These are phyloP conservation scores for Cydia strobilella DNA, from an alignment of 1,140 invertebrate species.

Conservation along the genomic window DNA sequence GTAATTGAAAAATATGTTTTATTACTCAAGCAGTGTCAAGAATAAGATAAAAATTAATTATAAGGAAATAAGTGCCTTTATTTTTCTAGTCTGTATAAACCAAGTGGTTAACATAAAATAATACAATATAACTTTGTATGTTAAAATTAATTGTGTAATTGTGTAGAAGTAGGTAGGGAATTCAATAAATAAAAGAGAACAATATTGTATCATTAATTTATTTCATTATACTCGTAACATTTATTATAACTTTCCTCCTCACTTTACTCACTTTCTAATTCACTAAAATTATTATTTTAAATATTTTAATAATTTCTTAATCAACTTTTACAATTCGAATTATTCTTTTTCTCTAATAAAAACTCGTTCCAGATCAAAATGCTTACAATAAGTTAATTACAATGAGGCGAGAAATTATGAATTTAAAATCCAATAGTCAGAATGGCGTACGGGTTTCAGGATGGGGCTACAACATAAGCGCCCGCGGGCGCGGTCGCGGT, in stretches of 20 bases:
- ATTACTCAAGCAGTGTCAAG: background rate
- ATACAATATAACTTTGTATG: background rate
- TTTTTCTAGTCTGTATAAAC: slow-evolving; percentile 46
- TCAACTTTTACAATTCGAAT: slow-evolving; percentile 70
- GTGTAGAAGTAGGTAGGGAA: slow-evolving; percentile 9
- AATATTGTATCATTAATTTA: slow-evolving; percentile 64
- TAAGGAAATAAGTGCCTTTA: slow-evolving; percentile 33
- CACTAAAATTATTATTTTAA: slow-evolving; percentile 75
- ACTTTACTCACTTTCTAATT: slow-evolving; percentile 74
- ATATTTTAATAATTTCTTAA: slow-evolving; percentile 72
- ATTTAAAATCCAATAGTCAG: slow-evolving; percentile 36
- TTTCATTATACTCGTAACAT: slow-evolving; percentile 78
- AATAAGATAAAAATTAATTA: background rate
- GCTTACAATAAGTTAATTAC: slow-evolving; percentile 37
- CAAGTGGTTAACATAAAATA: background rate
- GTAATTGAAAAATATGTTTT: slow-evolving; percentile 33
- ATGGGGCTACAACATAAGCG: slow-evolving; percentile 2
- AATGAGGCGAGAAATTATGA: slow-evolving; percentile 39
- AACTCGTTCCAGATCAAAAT: slow-evolving; percentile 59
- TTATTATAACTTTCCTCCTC: slow-evolving; percentile 57
- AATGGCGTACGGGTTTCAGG: slow-evolving; percentile 36
- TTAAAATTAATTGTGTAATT: background rate
- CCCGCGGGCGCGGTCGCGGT: background rate
- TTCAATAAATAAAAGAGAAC: slow-evolving; percentile 39
- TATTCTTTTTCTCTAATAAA: slow-evolving; percentile 59